Conservation (phyloP, 2,797 vertebrate species). For the Mus spretus region DNA sequence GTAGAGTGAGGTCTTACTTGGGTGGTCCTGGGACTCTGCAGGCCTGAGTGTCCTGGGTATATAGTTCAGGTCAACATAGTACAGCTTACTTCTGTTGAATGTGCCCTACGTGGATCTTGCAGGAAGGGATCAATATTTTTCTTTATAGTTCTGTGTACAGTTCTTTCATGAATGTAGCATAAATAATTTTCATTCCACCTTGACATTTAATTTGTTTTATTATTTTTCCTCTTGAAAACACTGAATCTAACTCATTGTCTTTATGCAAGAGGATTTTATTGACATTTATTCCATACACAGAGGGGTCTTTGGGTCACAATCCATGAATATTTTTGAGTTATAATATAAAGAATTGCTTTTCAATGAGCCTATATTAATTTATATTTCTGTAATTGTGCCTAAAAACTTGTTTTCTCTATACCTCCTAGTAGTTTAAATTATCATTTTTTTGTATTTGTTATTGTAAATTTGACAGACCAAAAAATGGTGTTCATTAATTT, state of each 20-base stretch:
- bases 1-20: not conserved
- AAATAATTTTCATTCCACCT: not conserved
- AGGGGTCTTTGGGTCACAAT: not conserved
- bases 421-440: not conserved
- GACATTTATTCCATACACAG: not conserved
- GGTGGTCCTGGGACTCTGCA: not conserved
- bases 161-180: not conserved
- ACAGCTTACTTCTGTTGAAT: not conserved
- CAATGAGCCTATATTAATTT: not conserved
- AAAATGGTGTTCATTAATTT: not conserved
- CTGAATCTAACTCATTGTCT: not conserved
- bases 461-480: not conserved
- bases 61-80: not conserved
- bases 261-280: not conserved
- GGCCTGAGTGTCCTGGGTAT: not conserved
- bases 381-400: not conserved
- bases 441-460: not conserved
- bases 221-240: slow-evolving; percentile 47
- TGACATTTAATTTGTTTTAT: slow-evolving; percentile 34
- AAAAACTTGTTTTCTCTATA: slow-evolving; percentile 2
- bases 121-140: not conserved
- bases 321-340: slow-evolving; percentile 36
- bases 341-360: slow-evolving; percentile 34
- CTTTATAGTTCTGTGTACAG: not conserved
- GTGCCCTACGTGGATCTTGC: not conserved